phyloP scores from a whole-genome alignment of 2,113 vertebrate genomes.

The Nibea albiflora region DNA sequence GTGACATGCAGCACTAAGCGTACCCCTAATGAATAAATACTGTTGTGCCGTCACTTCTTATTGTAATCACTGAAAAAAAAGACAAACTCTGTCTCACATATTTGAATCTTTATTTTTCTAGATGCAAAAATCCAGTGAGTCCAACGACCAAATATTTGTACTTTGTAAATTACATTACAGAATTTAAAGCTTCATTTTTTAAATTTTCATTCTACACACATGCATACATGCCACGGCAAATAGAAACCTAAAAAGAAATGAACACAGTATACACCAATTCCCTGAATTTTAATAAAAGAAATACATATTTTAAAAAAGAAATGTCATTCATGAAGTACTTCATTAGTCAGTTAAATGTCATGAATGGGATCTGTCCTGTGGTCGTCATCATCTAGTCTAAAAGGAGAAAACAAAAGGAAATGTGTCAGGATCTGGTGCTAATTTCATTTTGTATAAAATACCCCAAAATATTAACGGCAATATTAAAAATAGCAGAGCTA shows the following conservation, averaged over 20 bases:
- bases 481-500: background rate
- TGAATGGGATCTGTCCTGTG: no score
- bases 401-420: slow-evolving; percentile 8
- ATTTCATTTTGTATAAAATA: background rate
- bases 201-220: background rate
- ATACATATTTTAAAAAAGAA: no score
- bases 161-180: background rate
- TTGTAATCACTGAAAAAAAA: no score
- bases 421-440: background rate
- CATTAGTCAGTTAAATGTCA: no score
- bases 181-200: background rate
- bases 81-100: no score
- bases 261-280: no score
- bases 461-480: background rate
- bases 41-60: background rate
- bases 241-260: no score
- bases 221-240: no score
- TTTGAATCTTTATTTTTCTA: background rate
- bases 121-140: background rate
- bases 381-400: slow-evolving; percentile 59
- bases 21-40: background rate
- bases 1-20: background rate
- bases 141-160: background rate
- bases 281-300: no score
- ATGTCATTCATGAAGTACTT: no score